Evolutionary conservation across 1,140 invertebrate species (phyloP), one percentile per base, ranked within the genome.

Genomic region (Oscheius sp.): DNA sequence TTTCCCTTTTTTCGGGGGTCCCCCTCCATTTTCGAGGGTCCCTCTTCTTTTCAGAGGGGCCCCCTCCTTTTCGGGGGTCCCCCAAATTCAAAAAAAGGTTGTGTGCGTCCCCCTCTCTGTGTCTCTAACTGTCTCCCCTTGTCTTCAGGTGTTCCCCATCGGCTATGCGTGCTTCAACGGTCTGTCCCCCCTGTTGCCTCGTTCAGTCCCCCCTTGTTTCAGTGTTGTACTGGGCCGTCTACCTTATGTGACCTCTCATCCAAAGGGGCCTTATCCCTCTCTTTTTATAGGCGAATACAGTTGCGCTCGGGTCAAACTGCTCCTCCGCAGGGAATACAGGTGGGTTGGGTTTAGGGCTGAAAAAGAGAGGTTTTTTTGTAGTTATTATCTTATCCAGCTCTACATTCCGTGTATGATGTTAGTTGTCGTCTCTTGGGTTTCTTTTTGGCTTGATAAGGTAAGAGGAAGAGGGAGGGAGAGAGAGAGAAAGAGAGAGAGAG

Each of bases 361-460:
- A 45, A 46, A 3, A 49, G 7, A 23, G n/a, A 23, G 23, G n/a
- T n/a, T 38, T 69, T 31, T 28, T 80, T 83, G 95, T 90, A 93
- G 91, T 88, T 97, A 96, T 89, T 96, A 97, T 88, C 89, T 97
- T 78, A 96, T 96, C 85, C 94, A 96, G 77, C 73, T 83, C 7
- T 84, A 84, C 63, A 80, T 85, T 76, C 82, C 84, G 10, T 87
- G 82, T 73, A 73, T 77, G 20, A 78, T 82, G 85, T 76, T 85
- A 77, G 73, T 96, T 83, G 95, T 96, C 84, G 94, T 96, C 69
- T 94, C 92, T 42, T 95, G 94, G 94, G 94, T 96, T 66, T 94
- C 92, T 67, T 96, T 97, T 88, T 97, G 94, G 94, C 87, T 96
- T 80, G 94, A 97, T 88, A 83, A 84, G 66, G 79, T 10, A 34